These are phyloP conservation scores for Larimichthys polyactis DNA, from an alignment of 2,113 vertebrate species.

Conservation along the genomic window DNA sequence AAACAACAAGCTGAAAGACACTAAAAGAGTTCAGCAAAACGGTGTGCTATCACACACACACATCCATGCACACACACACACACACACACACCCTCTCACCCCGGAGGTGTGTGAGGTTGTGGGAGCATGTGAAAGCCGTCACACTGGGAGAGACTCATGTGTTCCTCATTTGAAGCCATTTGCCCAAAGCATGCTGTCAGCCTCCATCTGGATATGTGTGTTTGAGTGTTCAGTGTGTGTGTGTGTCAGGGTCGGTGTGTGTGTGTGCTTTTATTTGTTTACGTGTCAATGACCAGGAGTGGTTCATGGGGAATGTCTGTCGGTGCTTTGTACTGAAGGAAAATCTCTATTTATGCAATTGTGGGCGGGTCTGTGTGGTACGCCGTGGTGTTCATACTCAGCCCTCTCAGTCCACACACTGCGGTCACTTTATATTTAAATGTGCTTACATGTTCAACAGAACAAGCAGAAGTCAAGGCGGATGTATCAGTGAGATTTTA, in stretches of 20 bases:
- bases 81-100: slow-evolving; percentile 44
- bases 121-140: slow-evolving; percentile 81
- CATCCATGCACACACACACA: no score
- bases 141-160: slow-evolving; percentile 75
- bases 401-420: slow-evolving; percentile 11
- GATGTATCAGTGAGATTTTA: neutral
- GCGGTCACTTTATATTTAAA: slow-evolving; percentile 44
- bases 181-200: slow-evolving; percentile 79
- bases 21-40: no score
- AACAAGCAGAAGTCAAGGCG: slow-evolving; percentile 1
- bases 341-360: slow-evolving; percentile 56
- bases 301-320: slow-evolving; percentile 69
- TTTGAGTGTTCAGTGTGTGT: slow-evolving; percentile 20
- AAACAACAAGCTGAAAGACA: no score
- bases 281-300: slow-evolving; percentile 77
- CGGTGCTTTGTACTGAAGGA: slow-evolving; percentile 41
- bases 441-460: neutral
- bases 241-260: slow-evolving; percentile 27
- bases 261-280: slow-evolving; percentile 65
- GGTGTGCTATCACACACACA: neutral
- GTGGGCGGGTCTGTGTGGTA: slow-evolving; percentile 25
- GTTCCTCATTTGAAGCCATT: slow-evolving; percentile 81
- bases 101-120: slow-evolving; percentile 72
- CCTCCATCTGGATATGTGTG: slow-evolving; percentile 80
- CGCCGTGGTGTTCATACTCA: slow-evolving; percentile 24